These are phyloP conservation scores for Meghimatium bilineatum DNA, from an alignment of 2,888 invertebrate species.

Conservation along the genomic window DNA sequence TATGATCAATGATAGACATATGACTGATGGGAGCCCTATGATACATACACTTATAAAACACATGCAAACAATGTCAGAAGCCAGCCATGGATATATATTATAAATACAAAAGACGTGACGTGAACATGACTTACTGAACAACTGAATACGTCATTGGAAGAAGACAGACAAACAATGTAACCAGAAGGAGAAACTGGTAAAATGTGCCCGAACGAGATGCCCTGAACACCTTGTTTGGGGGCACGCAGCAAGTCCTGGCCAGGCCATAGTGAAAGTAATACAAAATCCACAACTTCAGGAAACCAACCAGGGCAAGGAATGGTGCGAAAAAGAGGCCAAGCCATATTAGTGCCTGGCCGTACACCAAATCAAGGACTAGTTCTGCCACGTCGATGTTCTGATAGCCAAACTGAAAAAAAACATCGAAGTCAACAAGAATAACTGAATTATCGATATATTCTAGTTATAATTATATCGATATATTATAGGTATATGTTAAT, in stretches of 20 bases:
- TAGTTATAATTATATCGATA: too few species aligned
- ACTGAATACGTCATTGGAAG: constrained; percentile 65
- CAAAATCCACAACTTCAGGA: constrained; percentile 62
- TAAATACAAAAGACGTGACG: neutral
- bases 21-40: too few species aligned
- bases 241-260: constrained; percentile 61
- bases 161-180: constrained; percentile 64
- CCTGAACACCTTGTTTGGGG: constrained; percentile 65
- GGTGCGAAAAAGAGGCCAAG: constrained; percentile 70
- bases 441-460: too few species aligned
- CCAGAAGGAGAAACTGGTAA: constrained; percentile 62
- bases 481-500: too few species aligned
- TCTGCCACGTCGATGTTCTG: constrained; percentile 63
- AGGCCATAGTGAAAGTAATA: constrained; percentile 66
- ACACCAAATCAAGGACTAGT: constrained; percentile 65
- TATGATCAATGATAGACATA: too few species aligned
- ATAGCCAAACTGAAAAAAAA: constrained; percentile 14
- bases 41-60: too few species aligned
- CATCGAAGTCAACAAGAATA: too few species aligned
- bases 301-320: constrained; percentile 60
- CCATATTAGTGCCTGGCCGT: constrained; percentile 69
- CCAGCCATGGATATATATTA: too few species aligned
- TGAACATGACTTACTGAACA: constrained; percentile 56
- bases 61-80: too few species aligned
- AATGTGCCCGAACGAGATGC: constrained; percentile 68